Percentiles rank a stretch among this genome's conserved stretches.
phyloP scores from a whole-genome alignment of 2,888 invertebrate genomes.

The Drosophila borealis region DNA sequence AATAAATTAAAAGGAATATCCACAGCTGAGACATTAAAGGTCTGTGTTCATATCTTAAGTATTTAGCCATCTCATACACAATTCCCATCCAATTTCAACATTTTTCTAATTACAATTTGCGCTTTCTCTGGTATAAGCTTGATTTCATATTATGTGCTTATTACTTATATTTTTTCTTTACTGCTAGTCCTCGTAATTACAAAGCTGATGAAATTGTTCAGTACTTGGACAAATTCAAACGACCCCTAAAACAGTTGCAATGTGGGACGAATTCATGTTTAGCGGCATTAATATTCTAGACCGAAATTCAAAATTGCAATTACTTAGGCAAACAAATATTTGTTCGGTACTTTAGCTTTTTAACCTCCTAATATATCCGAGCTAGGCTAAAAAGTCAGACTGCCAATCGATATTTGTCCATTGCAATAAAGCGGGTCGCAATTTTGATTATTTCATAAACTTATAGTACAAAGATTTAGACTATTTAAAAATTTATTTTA shows the following conservation, averaged over 20 bases:
- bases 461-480: no score
- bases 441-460: no score
- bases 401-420: no score
- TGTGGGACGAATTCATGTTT: conserved; percentile 10
- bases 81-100: conserved; percentile 1
- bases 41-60: not conserved
- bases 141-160: conserved; percentile 37
- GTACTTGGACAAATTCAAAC: conserved; percentile 50
- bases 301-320: not conserved
- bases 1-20: not conserved
- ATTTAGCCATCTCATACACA: not conserved
- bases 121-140: not conserved
- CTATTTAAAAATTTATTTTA: no score
- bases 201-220: conserved; percentile 45
- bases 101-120: conserved; percentile 22
- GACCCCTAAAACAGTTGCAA: not conserved
- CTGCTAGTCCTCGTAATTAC: conserved; percentile 43
- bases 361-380: no score
- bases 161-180: conserved; percentile 21
- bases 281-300: no score
- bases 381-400: no score
- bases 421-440: no score
- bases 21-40: not conserved
- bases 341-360: no score
- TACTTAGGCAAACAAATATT: no score